These are phyloP conservation scores for Rutilus rutilus DNA, from an alignment of 2,113 vertebrate genomes.

Conservation along the genomic window DNA sequence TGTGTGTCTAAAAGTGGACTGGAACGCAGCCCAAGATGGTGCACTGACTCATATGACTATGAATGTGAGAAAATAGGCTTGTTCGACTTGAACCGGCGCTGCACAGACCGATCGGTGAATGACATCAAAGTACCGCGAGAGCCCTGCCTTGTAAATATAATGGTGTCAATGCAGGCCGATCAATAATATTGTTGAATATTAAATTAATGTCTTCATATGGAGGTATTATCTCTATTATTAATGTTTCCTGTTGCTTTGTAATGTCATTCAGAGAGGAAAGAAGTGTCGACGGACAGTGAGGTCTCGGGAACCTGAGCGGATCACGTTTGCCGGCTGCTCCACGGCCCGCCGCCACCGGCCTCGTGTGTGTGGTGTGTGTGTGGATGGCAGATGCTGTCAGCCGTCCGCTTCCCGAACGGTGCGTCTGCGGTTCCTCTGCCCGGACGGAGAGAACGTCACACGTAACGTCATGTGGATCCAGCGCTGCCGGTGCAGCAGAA, in stretches of 20 bases:
- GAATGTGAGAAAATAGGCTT: too few species aligned
- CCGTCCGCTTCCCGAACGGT: slow-evolving; percentile 70
- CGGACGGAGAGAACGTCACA: slow-evolving; percentile 67
- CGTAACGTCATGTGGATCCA: slow-evolving; percentile 76
- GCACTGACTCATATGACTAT: too few species aligned
- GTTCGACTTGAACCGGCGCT: too few species aligned
- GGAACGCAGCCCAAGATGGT: too few species aligned
- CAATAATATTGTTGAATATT: too few species aligned
- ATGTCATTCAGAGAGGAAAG: slow-evolving; percentile 64
- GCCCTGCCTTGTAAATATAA: too few species aligned
- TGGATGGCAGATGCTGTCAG: slow-evolving; percentile 70
- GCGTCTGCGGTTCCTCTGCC: slow-evolving; percentile 72
- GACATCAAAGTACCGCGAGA: too few species aligned
- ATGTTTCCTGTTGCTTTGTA: background rate
- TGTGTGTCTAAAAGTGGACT: too few species aligned
- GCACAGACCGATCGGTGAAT: too few species aligned
- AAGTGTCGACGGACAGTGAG: slow-evolving; percentile 69
- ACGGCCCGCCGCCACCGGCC: slow-evolving; percentile 65
- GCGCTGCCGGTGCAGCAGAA: slow-evolving; percentile 69
- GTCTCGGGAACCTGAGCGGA: slow-evolving; percentile 58
- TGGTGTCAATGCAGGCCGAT: too few species aligned
- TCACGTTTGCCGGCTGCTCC: slow-evolving; percentile 72
- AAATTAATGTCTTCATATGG: too few species aligned
- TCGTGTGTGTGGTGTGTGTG: slow-evolving; percentile 72
- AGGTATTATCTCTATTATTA: too few species aligned